Conservation (phyloP, 2,113 vertebrate genomes). For the Aplodontia rufa region DNA sequence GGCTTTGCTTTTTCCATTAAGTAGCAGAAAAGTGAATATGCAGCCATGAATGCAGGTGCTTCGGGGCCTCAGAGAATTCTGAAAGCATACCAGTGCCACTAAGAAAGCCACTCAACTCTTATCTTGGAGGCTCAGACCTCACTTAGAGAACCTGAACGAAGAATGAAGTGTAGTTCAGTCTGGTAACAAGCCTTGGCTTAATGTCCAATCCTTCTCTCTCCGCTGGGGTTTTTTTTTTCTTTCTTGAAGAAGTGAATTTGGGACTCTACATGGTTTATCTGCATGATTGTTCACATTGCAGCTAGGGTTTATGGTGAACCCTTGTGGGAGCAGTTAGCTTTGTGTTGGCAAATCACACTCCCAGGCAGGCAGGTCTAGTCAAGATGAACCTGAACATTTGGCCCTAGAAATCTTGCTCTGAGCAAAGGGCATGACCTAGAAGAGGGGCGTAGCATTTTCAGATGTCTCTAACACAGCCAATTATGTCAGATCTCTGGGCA, state of each 20-base stretch:
- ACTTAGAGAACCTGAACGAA: background rate
- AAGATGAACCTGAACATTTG: constrained; percentile 30
- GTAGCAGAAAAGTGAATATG: background rate
- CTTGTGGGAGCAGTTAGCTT: background rate
- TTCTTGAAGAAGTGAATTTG: background rate
- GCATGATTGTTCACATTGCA: background rate
- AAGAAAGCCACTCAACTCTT: background rate
- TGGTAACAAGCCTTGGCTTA: background rate
- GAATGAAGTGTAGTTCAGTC: background rate
- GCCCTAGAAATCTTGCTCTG: background rate
- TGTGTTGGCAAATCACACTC: constrained; percentile 32
- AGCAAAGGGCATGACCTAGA: constrained; percentile 49
- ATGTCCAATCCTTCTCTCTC: background rate
- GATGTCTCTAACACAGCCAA: background rate
- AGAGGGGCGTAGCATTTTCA: constrained; percentile 20
- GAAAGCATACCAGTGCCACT: background rate
- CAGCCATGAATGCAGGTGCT: background rate
- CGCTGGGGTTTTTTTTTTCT: background rate
- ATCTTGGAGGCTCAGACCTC: background rate
- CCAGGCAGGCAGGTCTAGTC: constrained; percentile 55
- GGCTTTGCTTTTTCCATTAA: background rate
- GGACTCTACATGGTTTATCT: background rate
- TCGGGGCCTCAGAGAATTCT: background rate
- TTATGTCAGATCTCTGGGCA: constrained; percentile 29
- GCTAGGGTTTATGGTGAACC: background rate